Evolutionary conservation across 2,888 invertebrate species (phyloP), one percentile per base, ranked within the genome.

Genomic region (Melieria omissa): DNA sequence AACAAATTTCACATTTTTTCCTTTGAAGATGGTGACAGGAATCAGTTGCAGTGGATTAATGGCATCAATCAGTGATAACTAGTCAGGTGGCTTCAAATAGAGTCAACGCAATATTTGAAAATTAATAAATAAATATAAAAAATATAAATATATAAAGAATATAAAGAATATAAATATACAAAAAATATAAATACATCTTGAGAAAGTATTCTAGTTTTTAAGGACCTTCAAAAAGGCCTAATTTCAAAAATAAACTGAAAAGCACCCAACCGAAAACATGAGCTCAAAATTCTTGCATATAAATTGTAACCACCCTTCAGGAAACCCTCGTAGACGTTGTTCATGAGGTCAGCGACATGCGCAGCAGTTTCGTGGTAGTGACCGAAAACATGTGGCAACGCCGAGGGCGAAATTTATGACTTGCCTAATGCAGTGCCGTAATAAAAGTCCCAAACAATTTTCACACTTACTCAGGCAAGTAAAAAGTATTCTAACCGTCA

Each of bases 391-490:
- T 7, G 10, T 61, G 61, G 61, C 61, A 61, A 42, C 61, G 9
- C 61, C 16, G 12, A 29, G 29, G 29, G 41, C 12, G 4, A 61
- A 44, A 61, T 61, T 61, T 61, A 61, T 61, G 61, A 61, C 44
- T 42, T 61, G 61, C 61, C 61, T 61, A 61, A 61, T 61, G 61
- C 61, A 42, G 44, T 61, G 61, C 44, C 12, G 12, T 14, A 29
- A 29, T 29, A 57, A 57, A 29, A 29, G 29, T 29, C 29, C 29
- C 29, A 29, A 29, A 29, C 29, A 29, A 29, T 29, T 29, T 29
- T 29, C 29, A 29, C 29, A 29, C 29, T 29, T 29, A 29, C 29
- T 29, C 29, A 44, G 61, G 44, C 10, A 16, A 61, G 61, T 41
- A 29, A 61, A 41, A 41, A 42, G 61, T 12, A 61, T 57, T 57